A percentile compares a stretch with the other conserved stretches of the same genome.
Conservation (phyloP, 2,888 invertebrate species). For the Hydroisotoma schaefferi region DNA sequence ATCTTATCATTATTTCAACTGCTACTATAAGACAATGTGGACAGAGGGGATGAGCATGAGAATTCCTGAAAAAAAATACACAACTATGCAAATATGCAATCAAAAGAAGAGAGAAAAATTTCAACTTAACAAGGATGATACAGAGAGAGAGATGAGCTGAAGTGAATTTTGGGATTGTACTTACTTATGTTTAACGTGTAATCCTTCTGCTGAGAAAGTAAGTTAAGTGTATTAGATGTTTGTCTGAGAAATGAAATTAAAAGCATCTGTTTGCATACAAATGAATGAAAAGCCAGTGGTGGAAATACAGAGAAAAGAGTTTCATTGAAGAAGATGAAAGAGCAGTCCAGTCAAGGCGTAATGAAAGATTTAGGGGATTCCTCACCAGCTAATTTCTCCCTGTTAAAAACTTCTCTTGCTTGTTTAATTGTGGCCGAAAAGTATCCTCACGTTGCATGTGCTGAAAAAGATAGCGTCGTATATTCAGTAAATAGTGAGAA, state of each 20-base stretch:
- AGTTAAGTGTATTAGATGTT: not conserved
- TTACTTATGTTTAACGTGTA: no score
- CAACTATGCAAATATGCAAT: not conserved
- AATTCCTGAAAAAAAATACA: not conserved
- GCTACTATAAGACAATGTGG: no score
- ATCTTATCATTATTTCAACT: no score
- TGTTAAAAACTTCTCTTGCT: not conserved
- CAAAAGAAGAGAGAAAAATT: not conserved
- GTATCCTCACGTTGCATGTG: no score
- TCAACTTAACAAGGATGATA: no score
- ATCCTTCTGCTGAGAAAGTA: not conserved
- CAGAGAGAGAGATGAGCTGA: constrained; percentile 5
- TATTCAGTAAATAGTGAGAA: no score
- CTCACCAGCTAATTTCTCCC: constrained; percentile 6
- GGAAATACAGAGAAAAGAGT: no score
- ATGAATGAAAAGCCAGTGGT: no score
- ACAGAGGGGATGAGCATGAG: constrained; percentile 7
- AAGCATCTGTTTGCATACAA: constrained; percentile 7
- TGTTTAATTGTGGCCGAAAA: constrained; percentile 1
- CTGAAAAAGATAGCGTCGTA: no score
- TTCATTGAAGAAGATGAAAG: constrained; percentile 1
- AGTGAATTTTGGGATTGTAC: constrained; percentile 4
- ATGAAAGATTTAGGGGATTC: constrained; percentile 4
- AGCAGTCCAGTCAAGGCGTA: constrained; percentile 1
- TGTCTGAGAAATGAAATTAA: not conserved